Evolutionary conservation across 1,140 invertebrate genomes (phyloP).

Genomic region (Aphelenchoides fujianensis): DNA sequence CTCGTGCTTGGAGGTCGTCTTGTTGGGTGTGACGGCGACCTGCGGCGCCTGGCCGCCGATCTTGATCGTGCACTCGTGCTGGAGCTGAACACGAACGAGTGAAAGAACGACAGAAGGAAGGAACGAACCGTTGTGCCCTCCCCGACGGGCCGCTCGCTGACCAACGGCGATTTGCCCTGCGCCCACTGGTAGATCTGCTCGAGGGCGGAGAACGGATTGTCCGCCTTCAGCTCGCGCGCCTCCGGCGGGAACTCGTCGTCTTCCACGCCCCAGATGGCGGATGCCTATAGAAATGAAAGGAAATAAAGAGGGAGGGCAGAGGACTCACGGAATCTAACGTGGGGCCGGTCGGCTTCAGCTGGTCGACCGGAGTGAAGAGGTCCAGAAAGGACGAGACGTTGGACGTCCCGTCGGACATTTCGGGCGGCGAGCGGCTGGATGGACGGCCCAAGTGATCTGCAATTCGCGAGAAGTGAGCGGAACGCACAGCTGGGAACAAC

Average conservation of each 20-base stretch:
- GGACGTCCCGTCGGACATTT: no score
- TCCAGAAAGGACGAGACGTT: not conserved
- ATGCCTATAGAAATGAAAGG: no score
- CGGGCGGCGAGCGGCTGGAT: no score
- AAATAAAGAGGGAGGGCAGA: no score
- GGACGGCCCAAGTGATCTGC: no score
- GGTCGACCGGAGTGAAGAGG: not conserved
- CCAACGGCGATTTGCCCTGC: not conserved
- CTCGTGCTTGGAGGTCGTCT: not conserved
- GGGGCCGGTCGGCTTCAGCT: not conserved
- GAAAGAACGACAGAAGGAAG: not conserved
- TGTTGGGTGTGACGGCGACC: not conserved
- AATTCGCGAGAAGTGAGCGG: no score
- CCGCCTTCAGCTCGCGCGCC: not conserved
- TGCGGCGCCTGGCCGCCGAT: not conserved
- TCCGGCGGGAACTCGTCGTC: not conserved
- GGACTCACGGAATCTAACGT: not conserved
- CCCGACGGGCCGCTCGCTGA: not conserved
- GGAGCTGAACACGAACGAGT: not conserved
- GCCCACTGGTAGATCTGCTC: not conserved
- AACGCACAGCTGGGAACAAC: no score
- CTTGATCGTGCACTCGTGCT: not conserved
- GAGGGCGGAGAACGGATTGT: not conserved
- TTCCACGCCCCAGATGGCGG: not conserved
- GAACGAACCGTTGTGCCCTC: not conserved